Base-by-base conservation (phyloP, 2,113 vertebrate species). In the Callospermophilus lateralis region DNA sequence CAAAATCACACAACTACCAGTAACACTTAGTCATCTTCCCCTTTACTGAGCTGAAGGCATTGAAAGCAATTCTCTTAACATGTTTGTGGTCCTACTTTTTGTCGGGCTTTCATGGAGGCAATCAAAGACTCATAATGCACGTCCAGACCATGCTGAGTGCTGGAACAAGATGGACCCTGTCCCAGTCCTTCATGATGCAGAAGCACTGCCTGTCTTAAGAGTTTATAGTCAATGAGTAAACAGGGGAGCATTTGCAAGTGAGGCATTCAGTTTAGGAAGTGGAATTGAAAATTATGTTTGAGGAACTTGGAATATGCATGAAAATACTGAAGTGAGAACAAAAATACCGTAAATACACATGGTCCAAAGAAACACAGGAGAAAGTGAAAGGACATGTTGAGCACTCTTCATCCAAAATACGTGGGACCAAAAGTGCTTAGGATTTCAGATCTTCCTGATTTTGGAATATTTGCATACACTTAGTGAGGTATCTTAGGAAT, bases 231-330 rank as follows among this genome's bases (percentile, higher is more conserved):
- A 12, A 24, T 92, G 32, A 20, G 12, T 55, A 91, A 68, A 61
- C 4, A n/a, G 30, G 22, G 17, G 22, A 81, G n/a, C 2, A 6
- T 90, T 74, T 70, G 26, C 58, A 68, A 58, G 26, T 16, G 63
- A 48, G n/a, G 15, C 20, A 37, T 37, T 32, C 6, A 24, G 34
- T 48, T 85, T 89, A 93, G 68, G 48, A 93, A 81, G 87, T 3
- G 73, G 51, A 93, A 87, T n/a, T 90, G 72, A 93, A 91, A 94
- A 72, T 63, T 55, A 34, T 37, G 17, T 83, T 92, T 94, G 51
- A 91, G 73, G 55, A 97, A 74, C 61, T 58, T 87, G 16, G 30
- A 91, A 70, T 48, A 28, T 26, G 9, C 10, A 2, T 72, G n/a
- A 90, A 94, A 90, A 92, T 78, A 84, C 19, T 37, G 19, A 92